Evolutionary conservation across 2,797 vertebrate genomes (phyloP), one percentile per base, ranked within the genome.

Genomic region (Myotis daubentonii): DNA sequence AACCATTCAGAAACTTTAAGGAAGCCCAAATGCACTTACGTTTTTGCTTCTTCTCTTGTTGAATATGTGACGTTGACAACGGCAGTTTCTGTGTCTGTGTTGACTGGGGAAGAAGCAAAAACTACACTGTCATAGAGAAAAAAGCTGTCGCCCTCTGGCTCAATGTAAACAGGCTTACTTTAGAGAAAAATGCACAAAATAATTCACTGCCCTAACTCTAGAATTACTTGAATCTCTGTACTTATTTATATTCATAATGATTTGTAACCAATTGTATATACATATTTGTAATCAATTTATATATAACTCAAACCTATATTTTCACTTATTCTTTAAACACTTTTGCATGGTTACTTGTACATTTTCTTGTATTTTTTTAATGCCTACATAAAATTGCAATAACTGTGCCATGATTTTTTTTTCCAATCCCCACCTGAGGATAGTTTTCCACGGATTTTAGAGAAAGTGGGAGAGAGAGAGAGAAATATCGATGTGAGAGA

Each of bases 61-160:
- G 99, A 97, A 44, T 99, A 99, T 0, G 99, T 99, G 96, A 99
- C 99, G 96, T 99, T 99, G 98, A 99, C 99, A 95, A 99, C 99
- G 0, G 99, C 99, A 94, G 99, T 99, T 98, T 99, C 99, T 97
- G 99, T 99, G 96, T 99, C 99, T 97, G 99, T 99, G 98, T 99
- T 99, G 97, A 99, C 99, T 99, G 98, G 2, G 8, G 84, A 97
- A 94, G 96, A 96, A 96, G 76, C 57, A 98, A 97, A 89, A 49
- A 91, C 17, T 44, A 55, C n/a, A 80, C 20, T 89, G 83, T 87
- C 62, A 81, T 22, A 96, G 68, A 8, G 80, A 78, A 89, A 84
- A 89, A 33, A 49, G n/a, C 47, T 57, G n/a, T 20, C 5, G 8
- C 25, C 68, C 36, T 76, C 9, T 38, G 70, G 85, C 38, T 83